Evolutionary conservation across 53 echinoderm and acorn worm species (phyloP).

Genomic region (Echinometra lucunter): DNA sequence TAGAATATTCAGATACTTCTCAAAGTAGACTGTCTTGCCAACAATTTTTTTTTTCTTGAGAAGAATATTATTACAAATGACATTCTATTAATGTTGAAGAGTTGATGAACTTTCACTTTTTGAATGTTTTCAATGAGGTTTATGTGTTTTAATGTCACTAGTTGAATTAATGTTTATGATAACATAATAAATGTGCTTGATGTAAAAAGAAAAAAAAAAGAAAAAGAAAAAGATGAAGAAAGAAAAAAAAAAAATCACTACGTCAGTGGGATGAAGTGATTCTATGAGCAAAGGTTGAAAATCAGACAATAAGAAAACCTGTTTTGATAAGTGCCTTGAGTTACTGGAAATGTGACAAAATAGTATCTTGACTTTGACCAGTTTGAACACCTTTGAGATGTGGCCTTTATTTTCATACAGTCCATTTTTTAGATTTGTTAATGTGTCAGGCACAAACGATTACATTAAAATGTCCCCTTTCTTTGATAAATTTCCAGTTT

Average conservation of each 20-base stretch:
- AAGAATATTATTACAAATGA: neutral
- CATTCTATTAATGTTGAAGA: neutral
- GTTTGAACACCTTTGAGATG: constrained; percentile 44
- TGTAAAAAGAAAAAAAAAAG: neutral
- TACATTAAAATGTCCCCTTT: constrained; percentile 10
- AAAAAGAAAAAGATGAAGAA: too few species aligned
- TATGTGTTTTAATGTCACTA: neutral
- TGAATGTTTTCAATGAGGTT: neutral
- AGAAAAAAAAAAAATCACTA: too few species aligned
- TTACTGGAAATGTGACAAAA: neutral
- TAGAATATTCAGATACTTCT: neutral
- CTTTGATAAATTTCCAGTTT: neutral
- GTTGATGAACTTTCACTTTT: constrained; percentile 1
- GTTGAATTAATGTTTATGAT: neutral
- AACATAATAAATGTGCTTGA: constrained; percentile 1
- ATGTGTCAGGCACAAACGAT: constrained; percentile 6
- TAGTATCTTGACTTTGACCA: constrained; percentile 28
- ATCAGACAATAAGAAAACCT: neutral
- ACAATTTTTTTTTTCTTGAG: neutral
- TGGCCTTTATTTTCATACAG: constrained; percentile 55
- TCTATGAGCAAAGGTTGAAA: neutral
- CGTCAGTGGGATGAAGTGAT: neutral
- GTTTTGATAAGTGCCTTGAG: constrained; percentile 14
- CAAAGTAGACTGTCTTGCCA: neutral
- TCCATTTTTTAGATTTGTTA: constrained; percentile 36